Evolutionary conservation across 2,888 invertebrate species (phyloP), one percentile per base, ranked within the genome.

Genomic region (Caenorhabditis zanzibari): DNA sequence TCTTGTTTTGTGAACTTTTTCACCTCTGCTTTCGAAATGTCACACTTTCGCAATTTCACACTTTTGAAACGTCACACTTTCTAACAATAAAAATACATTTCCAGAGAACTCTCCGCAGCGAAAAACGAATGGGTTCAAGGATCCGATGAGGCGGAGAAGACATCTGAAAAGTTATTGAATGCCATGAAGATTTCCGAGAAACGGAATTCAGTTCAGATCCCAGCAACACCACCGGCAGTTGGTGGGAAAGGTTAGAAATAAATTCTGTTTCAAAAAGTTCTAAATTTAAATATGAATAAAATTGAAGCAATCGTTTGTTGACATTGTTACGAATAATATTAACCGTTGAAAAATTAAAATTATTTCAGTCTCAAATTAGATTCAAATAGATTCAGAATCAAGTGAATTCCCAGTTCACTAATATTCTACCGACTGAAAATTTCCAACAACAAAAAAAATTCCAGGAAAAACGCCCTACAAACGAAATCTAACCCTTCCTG

Each of bases 81-180:
- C 38, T 26, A 14, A 14, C 10, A 12, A 24, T 0, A 26, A 54
- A 54, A 59, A 32, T 14, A 7, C 19, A 47, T 12, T 59, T 61
- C n/a, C 73, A 88, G 88, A 63, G 87, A 88, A 32, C 77, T 88
- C n/a, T 81, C 81, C 47, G 88, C 88, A 0, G 88, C 85, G 12
- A 82, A 82, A 38, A 85, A 86, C 68, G 83, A 86, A 44, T 88
- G 88, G 88, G 83, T 86, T 12, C 32, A 76, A 14, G 81, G 77
- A 32, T 63, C 68, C 10, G 84, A 80, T 41, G 85, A 86, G 38
- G 54, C 54, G 10, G 52, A 58, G 38, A 75, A 72, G 49, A 75
- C 82, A 19, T 84, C 86, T 6, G 80, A 84, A 59, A 76, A 85
- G 49, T 64, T 87, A 0, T 68, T 87, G 44, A 82, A 74, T 19